A percentile compares a stretch with the other conserved stretches of the same genome.
Conservation (phyloP, 2,888 invertebrate species). For the Linyphia triangularis region DNA sequence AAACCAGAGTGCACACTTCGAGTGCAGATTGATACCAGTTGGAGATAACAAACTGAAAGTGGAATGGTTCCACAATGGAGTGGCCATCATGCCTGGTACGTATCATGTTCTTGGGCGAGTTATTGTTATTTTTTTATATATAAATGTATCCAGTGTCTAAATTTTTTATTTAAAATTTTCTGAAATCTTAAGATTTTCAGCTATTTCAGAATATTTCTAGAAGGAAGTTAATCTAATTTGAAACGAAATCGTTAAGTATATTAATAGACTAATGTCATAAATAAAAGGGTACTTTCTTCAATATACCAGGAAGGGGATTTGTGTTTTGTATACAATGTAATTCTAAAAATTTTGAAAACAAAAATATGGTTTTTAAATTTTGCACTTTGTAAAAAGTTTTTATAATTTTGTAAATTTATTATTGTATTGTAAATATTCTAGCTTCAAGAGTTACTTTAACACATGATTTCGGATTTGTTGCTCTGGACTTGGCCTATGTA, state of each 20-base stretch:
- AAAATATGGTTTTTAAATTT: neutral
- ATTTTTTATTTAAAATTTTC: too few relatives aligned
- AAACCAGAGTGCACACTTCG: conserved; percentile 96
- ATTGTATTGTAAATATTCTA: conserved; percentile 70
- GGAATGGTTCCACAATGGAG: conserved; percentile 80
- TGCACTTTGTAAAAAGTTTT: neutral
- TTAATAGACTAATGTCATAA: too few relatives aligned
- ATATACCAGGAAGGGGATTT: too few relatives aligned
- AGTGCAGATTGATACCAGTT: conserved; percentile 86
- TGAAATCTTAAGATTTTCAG: too few relatives aligned
- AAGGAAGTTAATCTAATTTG: too few relatives aligned
- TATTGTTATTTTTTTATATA: too few relatives aligned
- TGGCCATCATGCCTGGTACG: conserved; percentile 78
- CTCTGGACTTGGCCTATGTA: conserved; percentile 95
- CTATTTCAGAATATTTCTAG: too few relatives aligned
- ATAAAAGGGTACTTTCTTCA: too few relatives aligned
- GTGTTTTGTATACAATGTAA: neutral
- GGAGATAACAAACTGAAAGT: conserved; percentile 90
- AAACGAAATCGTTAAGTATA: too few relatives aligned
- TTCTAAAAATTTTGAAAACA: neutral
- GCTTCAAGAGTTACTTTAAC: conserved; percentile 96
- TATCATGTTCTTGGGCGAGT: too few relatives aligned
- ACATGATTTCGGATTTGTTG: conserved; percentile 98
- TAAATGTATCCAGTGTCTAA: too few relatives aligned
- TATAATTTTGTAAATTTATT: neutral